Evolutionary conservation across 2,888 invertebrate species (phyloP), one percentile per base, ranked within the genome.

Genomic region (Drosophila melanosoma): DNA sequence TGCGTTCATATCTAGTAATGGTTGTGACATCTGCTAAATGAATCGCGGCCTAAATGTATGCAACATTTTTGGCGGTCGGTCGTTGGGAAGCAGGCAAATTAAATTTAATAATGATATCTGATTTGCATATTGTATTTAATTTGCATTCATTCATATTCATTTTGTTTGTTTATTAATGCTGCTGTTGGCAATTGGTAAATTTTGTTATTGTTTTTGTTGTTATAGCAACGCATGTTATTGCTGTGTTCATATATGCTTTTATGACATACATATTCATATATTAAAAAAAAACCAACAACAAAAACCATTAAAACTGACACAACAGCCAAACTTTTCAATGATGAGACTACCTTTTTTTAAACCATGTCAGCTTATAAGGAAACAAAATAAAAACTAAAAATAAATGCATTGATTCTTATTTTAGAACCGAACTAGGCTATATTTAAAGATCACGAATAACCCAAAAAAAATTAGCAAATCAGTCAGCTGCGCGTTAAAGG

Each of bases 231-330:
- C 69, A 45, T 67, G 35, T 48, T 62, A 48, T 69, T 68, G 29
- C 52, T 71, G 67, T 53, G 57, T 58, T 26, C 66, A 51, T 56
- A 26, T 53, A 48, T 71, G 49, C 26, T 58, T 40, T 62, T 60
- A 52, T 60, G 61, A 10, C 68, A 81, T 81, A 66, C 70, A 80
- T 74, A 79, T 82, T 79, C 71, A 80, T 74, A 69, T 26, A 74
- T 20, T 49, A 66, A 57, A 45, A 52, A 51, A 35, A 36, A 57
- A n/a, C n/a, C 26, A 26, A 26, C 26, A 26, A 51, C 12, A 23
- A 36, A 58, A 49, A n/a, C 12, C 11, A 62, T 23, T 48, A 45
- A 70, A 54, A 36, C 32, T 53, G 54, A 32, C 62, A 36, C 62
- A 65, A 62, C 58, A 63, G 59, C 61, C 38, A 42, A 52, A 65